Conservation (phyloP, 2,797 vertebrate genomes). For the Bovichtus variegatus region DNA sequence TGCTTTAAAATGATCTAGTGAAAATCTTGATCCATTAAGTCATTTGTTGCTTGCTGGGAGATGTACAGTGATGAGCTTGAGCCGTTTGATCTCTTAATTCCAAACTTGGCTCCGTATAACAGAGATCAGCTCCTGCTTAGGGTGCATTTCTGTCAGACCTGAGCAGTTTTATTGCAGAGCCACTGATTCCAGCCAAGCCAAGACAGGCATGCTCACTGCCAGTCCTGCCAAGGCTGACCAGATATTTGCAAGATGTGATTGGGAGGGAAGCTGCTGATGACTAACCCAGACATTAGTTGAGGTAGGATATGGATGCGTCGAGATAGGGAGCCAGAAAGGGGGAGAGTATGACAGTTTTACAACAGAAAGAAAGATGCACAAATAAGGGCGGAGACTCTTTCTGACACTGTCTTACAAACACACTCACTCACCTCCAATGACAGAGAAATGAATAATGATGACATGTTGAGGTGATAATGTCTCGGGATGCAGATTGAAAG, state of each 20-base stretch:
- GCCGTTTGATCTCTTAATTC: constrained; percentile 86
- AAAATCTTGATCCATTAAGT: constrained; percentile 80
- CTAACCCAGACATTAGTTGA: constrained; percentile 54
- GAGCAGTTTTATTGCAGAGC: constrained; percentile 77
- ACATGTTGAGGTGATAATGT: constrained; percentile 41
- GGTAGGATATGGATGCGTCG: constrained; percentile 31
- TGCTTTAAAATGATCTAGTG: constrained; percentile 64
- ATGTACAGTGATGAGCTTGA: constrained; percentile 75
- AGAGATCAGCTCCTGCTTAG: constrained; percentile 82
- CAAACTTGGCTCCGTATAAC: constrained; percentile 80
- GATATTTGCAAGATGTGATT: constrained; percentile 57
- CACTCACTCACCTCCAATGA: constrained; percentile 32
- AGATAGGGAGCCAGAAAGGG: constrained; percentile 38
- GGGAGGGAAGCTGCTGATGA: constrained; percentile 55
- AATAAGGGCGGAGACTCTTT: constrained; percentile 19
- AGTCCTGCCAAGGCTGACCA: constrained; percentile 51
- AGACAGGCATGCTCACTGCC: constrained; percentile 38
- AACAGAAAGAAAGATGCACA: constrained; percentile 27
- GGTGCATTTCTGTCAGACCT: constrained; percentile 84
- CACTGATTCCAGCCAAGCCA: constrained; percentile 66
- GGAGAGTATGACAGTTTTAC: constrained; percentile 38
- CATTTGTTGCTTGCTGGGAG: constrained; percentile 79
- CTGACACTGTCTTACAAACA: constrained; percentile 10
- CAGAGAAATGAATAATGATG: constrained; percentile 29
- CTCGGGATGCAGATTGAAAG: constrained; percentile 39